These are phyloP conservation scores for Artemisiospiza belli DNA, from an alignment of 2,113 vertebrate species.

Conservation along the genomic window DNA sequence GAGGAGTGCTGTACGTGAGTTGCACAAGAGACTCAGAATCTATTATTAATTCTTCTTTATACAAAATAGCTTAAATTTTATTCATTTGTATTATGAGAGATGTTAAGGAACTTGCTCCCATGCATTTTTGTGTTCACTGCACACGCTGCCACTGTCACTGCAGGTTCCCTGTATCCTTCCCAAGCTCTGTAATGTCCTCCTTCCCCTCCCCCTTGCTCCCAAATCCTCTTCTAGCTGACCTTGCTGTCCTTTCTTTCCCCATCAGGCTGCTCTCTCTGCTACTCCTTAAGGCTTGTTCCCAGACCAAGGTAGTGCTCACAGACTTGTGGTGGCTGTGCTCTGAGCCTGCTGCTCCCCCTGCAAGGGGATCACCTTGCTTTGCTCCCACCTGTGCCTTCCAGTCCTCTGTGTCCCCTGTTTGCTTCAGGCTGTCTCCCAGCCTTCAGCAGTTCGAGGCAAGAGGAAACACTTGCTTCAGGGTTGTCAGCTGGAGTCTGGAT, in stretches of 20 bases:
- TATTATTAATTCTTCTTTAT: neutral
- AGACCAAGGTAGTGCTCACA: neutral
- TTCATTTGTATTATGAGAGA: neutral
- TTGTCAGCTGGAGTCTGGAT: neutral
- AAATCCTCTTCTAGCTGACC: conserved; percentile 19
- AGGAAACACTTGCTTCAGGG: neutral
- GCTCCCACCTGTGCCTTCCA: neutral
- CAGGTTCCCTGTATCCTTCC: neutral
- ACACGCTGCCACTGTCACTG: neutral
- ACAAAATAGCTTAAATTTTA: neutral
- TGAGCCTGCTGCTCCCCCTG: neutral
- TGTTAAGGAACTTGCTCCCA: neutral
- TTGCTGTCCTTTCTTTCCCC: conserved; percentile 14
- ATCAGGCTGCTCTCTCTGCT: conserved; percentile 23
- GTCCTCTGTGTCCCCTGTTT: neutral
- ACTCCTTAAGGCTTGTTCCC: neutral
- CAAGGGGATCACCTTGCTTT: neutral
- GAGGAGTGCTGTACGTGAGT: neutral
- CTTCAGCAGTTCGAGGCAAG: neutral
- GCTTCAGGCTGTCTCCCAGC: neutral
- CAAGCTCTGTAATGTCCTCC: neutral
- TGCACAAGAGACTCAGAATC: neutral
- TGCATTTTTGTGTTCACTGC: neutral
- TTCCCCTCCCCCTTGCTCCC: neutral
- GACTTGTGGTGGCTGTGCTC: neutral